Base-by-base conservation (phyloP, 2,113 vertebrate species). In the Girardinichthys multiradiatus region DNA sequence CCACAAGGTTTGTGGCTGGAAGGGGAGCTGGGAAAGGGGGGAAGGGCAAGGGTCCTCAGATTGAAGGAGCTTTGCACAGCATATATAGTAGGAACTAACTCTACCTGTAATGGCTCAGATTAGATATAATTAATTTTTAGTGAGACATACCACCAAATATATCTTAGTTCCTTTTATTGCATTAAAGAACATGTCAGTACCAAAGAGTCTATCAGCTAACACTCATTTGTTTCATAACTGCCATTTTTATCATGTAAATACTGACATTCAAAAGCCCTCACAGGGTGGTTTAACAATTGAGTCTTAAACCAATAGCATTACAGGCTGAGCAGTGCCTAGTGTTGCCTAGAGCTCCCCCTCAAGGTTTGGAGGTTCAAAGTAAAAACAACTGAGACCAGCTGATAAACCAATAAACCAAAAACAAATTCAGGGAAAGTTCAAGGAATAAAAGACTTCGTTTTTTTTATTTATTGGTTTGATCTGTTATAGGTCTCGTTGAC, bases 281-380 rank as follows among this genome's bases (percentile, higher is more conserved):
- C 83, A 80, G 81, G 74, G 75, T 71, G 24, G 9, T 31, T 57
- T 27, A 57, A 60, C 24, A 35, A 21, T 13, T 6, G 21, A 60
- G 24, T 12, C 12, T 59, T 17, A 17, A 29, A 59, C 26, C 10
- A 69, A n/a, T n/a, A 75, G 37, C 19, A 65, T n/a, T 48, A 77
- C 70, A 79, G 61, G 35, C 74, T 72, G 69, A 83, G 81, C 58
- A 58, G 65, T 68, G 75, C 72, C 58, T 66, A 66, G 65, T 72
- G 19, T 42, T 64, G 81, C 68, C 70, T 84, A 87, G 85, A 94
- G 91, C 93, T 92, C 92, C 89, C 79, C 67, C 86, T 81, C 35
- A 51, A 65, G 84, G 81, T 83, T 88, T 89, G 92, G 93, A 95
- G 94, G 90, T 92, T 93, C 91, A 89, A 84, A 84, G 69, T 70